phyloP scores from a whole-genome alignment of 2,888 invertebrate genomes.

The Papilio elwesi region DNA sequence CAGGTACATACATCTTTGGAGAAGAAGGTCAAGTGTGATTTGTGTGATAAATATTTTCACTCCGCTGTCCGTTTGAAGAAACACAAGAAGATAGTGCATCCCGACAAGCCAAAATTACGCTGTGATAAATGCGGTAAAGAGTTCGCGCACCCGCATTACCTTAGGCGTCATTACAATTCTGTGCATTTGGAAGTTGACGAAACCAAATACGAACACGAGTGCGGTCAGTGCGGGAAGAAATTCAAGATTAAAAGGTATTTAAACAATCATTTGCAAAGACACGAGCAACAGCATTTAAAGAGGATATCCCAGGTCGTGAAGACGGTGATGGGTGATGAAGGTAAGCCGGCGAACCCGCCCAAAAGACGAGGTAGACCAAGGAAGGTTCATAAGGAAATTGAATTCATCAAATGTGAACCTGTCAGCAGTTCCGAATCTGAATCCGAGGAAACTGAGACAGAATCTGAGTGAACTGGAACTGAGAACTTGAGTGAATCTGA shows the following conservation, averaged over 20 bases:
- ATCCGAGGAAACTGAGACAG: slow-evolving; percentile 58
- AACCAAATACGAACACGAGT: slow-evolving; percentile 69
- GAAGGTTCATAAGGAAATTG: slow-evolving; percentile 66
- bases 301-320: slow-evolving; percentile 76
- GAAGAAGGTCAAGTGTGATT: slow-evolving; percentile 73
- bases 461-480: slow-evolving; percentile 49
- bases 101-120: slow-evolving; percentile 69
- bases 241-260: slow-evolving; percentile 75
- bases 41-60: slow-evolving; percentile 76
- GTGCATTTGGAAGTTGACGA: slow-evolving; percentile 74
- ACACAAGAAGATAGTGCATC: slow-evolving; percentile 77
- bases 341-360: slow-evolving; percentile 51
- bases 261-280: slow-evolving; percentile 74
- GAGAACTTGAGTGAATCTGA: background rate
- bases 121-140: slow-evolving; percentile 78
- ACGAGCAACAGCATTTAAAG: slow-evolving; percentile 76
- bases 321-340: slow-evolving; percentile 70
- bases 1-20: slow-evolving; percentile 73
- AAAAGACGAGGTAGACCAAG: slow-evolving; percentile 58
- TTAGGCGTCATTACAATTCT: slow-evolving; percentile 69
- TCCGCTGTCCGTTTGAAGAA: slow-evolving; percentile 74
- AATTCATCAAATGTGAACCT: slow-evolving; percentile 79
- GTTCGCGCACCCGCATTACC: slow-evolving; percentile 75
- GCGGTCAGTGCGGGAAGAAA: slow-evolving; percentile 75
- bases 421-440: slow-evolving; percentile 68